These are phyloP conservation scores for Sternotherus odoratus DNA, from an alignment of 2,797 vertebrate genomes.

Conservation along the genomic window DNA sequence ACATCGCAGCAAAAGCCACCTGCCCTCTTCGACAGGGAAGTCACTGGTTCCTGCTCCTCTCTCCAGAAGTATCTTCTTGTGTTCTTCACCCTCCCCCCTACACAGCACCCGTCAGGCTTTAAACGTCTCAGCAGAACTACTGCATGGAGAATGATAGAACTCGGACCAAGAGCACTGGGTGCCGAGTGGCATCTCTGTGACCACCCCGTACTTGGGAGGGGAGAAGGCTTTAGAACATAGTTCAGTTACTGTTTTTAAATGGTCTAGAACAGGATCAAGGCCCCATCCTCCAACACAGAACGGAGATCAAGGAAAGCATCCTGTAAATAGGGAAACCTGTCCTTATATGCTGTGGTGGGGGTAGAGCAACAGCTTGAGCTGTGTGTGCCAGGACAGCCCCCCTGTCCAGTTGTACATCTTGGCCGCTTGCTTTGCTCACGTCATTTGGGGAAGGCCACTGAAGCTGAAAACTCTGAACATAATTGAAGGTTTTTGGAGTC, in stretches of 20 bases:
- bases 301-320: background rate
- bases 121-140: background rate
- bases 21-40: constrained; percentile 53
- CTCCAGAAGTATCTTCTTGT: constrained; percentile 40
- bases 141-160: background rate
- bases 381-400: too few relatives aligned
- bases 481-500: background rate
- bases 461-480: background rate
- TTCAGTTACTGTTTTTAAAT: background rate
- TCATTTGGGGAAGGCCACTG: background rate
- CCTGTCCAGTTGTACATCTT: background rate
- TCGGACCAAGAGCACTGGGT: background rate
- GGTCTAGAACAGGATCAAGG: background rate
- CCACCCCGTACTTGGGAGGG: background rate
- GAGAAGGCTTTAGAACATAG: background rate
- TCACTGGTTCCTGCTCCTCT: constrained; percentile 17
- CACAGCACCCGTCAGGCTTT: background rate
- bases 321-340: background rate
- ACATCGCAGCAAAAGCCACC: background rate
- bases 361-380: background rate
- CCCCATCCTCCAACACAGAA: background rate
- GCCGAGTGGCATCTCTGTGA: background rate
- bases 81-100: constrained; percentile 44
- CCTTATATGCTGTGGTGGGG: background rate
- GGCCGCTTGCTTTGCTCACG: background rate